phyloP scores from a whole-genome alignment of 2,888 invertebrate genomes.

The Galeruca laticollis region DNA sequence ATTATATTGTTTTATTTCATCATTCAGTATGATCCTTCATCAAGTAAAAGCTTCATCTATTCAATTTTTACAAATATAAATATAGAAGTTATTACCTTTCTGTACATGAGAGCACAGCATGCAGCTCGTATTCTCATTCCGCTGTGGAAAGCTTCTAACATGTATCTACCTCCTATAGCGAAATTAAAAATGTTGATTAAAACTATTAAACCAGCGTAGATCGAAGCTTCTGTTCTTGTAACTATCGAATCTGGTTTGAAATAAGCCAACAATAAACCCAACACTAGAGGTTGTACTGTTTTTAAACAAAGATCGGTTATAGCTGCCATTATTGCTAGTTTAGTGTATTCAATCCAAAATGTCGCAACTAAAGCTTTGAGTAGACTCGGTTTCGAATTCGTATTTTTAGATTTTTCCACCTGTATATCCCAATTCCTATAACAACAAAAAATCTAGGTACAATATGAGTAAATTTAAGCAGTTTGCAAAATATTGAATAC shows the following conservation, averaged over 20 bases:
- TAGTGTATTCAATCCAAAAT: conserved; percentile 18
- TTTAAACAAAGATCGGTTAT: conserved; percentile 9
- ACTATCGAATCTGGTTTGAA: conserved; percentile 13
- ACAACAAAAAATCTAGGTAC: conserved; percentile 45
- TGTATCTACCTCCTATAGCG: conserved; percentile 15
- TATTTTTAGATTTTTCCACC: conserved; percentile 8
- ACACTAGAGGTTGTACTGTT: conserved; percentile 20
- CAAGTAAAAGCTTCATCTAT: too few relatives aligned
- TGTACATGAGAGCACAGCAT: conserved; percentile 66
- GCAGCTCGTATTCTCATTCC: conserved; percentile 77
- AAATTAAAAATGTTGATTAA: conserved; percentile 9
- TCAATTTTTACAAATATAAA: too few relatives aligned
- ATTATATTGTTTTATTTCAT: too few relatives aligned
- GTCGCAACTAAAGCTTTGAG: conserved; percentile 9
- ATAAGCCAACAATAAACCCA: conserved; percentile 21
- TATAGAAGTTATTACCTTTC: too few relatives aligned
- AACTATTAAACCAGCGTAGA: conserved; percentile 21
- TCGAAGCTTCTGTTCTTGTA: conserved; percentile 8
- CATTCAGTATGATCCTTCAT: too few relatives aligned
- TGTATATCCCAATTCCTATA: conserved; percentile 63
- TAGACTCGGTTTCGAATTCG: conserved; percentile 20
- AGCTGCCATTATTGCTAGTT: conserved; percentile 6
- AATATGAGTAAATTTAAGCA: too few relatives aligned
- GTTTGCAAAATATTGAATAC: too few relatives aligned
- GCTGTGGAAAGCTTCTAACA: conserved; percentile 57